A percentile compares a stretch with the other conserved stretches of the same genome.
These are phyloP conservation scores for Rhynchotus rufescens DNA, from an alignment of 2,797 vertebrate genomes.

Conservation along the genomic window DNA sequence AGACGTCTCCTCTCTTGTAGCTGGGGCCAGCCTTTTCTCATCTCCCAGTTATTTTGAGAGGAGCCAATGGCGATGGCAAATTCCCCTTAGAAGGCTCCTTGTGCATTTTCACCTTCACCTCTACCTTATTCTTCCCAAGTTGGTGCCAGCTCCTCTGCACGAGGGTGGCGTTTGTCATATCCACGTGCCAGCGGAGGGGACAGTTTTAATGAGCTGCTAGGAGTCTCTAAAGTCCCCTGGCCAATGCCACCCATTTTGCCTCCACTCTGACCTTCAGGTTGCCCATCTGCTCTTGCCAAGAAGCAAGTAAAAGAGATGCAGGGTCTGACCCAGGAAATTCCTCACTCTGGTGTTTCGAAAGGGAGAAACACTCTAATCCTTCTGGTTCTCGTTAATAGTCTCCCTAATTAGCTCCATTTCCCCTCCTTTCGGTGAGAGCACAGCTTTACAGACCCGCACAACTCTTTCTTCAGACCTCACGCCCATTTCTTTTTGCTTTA, in stretches of 20 bases:
- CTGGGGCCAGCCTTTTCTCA: slow-evolving; percentile 24
- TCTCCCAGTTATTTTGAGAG: slow-evolving; percentile 24
- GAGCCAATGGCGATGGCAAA: neutral
- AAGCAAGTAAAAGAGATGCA: neutral
- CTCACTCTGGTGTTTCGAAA: neutral
- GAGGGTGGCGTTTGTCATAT: neutral
- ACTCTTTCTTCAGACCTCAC: neutral
- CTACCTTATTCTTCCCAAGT: neutral
- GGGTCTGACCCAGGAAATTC: neutral
- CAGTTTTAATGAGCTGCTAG: neutral
- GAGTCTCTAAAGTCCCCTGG: neutral
- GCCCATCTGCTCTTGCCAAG: neutral
- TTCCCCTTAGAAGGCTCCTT: neutral
- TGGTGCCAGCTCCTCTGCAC: neutral
- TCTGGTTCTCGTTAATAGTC: neutral
- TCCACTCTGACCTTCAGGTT: neutral
- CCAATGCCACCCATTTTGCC: neutral
- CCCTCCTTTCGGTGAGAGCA: neutral
- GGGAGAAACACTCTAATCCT: neutral
- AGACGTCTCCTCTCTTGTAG: slow-evolving; percentile 20
- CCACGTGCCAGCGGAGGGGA: neutral
- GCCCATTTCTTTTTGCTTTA: neutral
- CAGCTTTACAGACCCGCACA: neutral
- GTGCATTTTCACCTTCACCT: neutral
- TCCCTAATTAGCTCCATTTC: neutral